phyloP scores from a whole-genome alignment of 1,140 invertebrate genomes.

The Microvelia longipes region DNA sequence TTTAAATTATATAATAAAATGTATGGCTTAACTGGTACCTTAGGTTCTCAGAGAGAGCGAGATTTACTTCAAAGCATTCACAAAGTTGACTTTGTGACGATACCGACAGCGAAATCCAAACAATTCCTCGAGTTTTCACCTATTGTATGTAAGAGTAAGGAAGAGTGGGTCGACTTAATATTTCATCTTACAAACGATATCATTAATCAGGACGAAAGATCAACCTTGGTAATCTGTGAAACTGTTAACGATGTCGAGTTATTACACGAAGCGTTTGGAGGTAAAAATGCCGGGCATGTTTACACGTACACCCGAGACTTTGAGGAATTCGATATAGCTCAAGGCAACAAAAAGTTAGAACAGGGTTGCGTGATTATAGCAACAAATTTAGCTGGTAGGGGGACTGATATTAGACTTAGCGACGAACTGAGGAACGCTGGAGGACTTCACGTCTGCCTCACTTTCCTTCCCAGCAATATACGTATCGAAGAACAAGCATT shows the following conservation, averaged over 20 bases:
- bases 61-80: conserved; percentile 23
- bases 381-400: too few species aligned
- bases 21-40: conserved; percentile 29
- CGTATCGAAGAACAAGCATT: conserved; percentile 30
- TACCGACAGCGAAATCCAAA: not conserved
- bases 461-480: conserved; percentile 27
- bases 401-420: conserved; percentile 28
- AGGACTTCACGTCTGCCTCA: conserved; percentile 29
- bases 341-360: conserved; percentile 9
- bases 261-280: too few species aligned
- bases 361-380: conserved; percentile 26
- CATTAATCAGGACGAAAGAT: too few species aligned
- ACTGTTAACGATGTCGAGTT: too few species aligned
- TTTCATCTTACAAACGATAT: too few species aligned
- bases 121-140: not conserved
- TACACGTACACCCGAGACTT: conserved; percentile 19
- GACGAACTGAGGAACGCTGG: conserved; percentile 22
- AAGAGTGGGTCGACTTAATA: not conserved
- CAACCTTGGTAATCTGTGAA: too few species aligned
- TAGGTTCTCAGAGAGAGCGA: conserved; percentile 24
- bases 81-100: not conserved
- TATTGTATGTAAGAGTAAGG: not conserved
- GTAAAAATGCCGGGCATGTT: too few species aligned
- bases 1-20: conserved; percentile 27
- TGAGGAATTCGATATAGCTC: conserved; percentile 14